A percentile compares a stretch with the other conserved stretches of the same genome.
Conservation (phyloP, 2,888 invertebrate genomes). For the Caenorhabditis sulstoni region DNA sequence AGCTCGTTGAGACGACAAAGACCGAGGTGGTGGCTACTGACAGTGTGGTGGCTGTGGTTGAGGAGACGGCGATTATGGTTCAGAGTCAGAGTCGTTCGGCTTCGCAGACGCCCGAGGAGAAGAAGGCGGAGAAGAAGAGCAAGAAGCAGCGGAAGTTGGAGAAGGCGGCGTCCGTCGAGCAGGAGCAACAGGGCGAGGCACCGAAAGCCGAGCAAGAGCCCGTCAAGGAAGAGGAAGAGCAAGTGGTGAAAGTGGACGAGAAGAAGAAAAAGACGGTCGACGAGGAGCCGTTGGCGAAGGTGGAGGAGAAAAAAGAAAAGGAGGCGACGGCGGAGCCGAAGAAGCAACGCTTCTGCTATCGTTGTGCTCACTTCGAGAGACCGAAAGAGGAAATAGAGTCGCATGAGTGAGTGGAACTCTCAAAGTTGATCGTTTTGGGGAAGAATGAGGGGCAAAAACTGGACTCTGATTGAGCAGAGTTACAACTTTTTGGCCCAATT, state of each 20-base stretch:
- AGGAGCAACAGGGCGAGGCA: conserved; percentile 1
- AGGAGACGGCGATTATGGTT: neutral
- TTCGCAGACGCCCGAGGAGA: neutral
- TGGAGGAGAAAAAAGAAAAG: neutral
- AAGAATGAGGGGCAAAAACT: neutral
- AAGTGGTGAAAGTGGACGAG: neutral
- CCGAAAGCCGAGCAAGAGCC: neutral
- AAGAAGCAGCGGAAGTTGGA: conserved; percentile 10
- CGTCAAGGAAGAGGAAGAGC: neutral
- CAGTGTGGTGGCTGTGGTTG: neutral
- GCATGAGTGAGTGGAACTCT: conserved; percentile 51
- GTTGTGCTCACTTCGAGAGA: conserved; percentile 12
- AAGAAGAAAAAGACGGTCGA: too few relatives aligned
- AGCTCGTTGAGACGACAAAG: conserved; percentile 22
- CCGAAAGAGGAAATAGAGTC: conserved; percentile 14
- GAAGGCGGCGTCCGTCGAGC: neutral
- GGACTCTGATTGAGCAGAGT: too few relatives aligned
- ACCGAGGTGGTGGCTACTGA: neutral
- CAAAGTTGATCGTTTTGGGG: neutral
- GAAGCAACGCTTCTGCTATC: conserved; percentile 15
- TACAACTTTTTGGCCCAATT: too few relatives aligned
- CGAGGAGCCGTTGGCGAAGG: neutral
- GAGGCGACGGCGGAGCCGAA: neutral
- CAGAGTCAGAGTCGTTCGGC: neutral
- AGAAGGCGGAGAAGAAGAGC: conserved; percentile 2